phyloP scores from a whole-genome alignment of 2,888 invertebrate genomes.

The Arctia plantaginis region DNA sequence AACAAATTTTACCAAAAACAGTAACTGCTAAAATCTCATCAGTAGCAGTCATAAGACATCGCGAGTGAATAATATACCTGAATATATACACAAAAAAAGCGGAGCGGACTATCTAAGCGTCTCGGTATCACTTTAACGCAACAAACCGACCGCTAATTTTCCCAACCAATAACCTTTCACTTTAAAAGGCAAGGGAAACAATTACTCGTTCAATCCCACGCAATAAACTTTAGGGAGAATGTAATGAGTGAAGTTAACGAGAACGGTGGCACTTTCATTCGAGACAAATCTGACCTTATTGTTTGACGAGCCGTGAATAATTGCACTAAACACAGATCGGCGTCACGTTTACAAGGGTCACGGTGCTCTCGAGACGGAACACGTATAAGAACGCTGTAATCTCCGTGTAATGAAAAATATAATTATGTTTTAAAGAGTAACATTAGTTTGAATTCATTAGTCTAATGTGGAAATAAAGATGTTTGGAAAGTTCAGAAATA shows the following conservation, averaged over 20 bases:
- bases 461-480: slow-evolving; percentile 9
- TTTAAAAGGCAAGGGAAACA: neutral
- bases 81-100: neutral
- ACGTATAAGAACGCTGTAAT: slow-evolving; percentile 21
- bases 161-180: neutral
- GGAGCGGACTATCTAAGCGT: neutral
- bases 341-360: slow-evolving; percentile 26
- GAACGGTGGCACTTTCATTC: slow-evolving; percentile 24
- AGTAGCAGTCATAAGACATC: neutral
- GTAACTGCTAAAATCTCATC: neutral
- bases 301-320: slow-evolving; percentile 34
- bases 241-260: slow-evolving; percentile 21
- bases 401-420: slow-evolving; percentile 26
- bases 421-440: slow-evolving; percentile 25
- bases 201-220: neutral
- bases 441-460: slow-evolving; percentile 25
- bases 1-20: neutral
- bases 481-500: slow-evolving; percentile 21
- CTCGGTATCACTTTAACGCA: neutral
- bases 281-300: slow-evolving; percentile 27
- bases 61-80: neutral
- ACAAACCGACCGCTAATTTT: neutral
- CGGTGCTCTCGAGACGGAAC: slow-evolving; percentile 41
- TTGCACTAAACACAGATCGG: slow-evolving; percentile 26
- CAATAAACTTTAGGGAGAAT: neutral